Evolutionary conservation across 2,113 vertebrate genomes (phyloP).

Genomic region (Gymnobelideus leadbeateri): DNA sequence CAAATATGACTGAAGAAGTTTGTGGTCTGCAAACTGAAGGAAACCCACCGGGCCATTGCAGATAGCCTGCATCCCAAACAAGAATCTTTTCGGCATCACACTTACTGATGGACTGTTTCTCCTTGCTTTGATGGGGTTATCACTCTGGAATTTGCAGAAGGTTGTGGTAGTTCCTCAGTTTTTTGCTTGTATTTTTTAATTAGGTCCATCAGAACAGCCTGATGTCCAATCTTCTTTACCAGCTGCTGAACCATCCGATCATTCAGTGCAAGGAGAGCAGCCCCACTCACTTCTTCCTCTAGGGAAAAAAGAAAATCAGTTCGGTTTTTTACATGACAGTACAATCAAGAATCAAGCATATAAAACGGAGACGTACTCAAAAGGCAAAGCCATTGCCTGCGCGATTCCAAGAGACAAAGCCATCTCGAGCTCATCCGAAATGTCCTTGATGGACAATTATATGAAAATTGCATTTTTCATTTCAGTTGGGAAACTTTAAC

Average conservation of each 20-base stretch:
- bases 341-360: not conserved
- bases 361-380: not conserved
- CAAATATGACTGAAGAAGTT: not conserved
- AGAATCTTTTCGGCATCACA: not conserved
- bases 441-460: not conserved
- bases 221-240: slow-evolving; percentile 87
- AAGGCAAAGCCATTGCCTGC: not conserved
- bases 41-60: not conserved
- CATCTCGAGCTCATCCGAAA: not conserved
- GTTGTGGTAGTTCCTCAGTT: slow-evolving; percentile 30
- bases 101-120: slow-evolving; percentile 76
- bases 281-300: slow-evolving; percentile 86
- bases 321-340: not conserved
- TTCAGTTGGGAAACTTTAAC: slow-evolving; percentile 16
- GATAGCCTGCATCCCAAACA: not conserved
- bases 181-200: slow-evolving; percentile 83
- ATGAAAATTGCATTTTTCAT: not conserved
- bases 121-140: slow-evolving; percentile 19
- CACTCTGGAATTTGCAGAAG: slow-evolving; percentile 25
- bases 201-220: slow-evolving; percentile 85
- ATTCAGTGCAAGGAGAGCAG: slow-evolving; percentile 84
- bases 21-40: not conserved
- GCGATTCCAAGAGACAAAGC: not conserved
- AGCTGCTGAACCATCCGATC: slow-evolving; percentile 86
- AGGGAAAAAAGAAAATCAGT: slow-evolving; percentile 48